Evolutionary conservation across 2,113 vertebrate species (phyloP).

Genomic region (Opisthocomus hoazin): DNA sequence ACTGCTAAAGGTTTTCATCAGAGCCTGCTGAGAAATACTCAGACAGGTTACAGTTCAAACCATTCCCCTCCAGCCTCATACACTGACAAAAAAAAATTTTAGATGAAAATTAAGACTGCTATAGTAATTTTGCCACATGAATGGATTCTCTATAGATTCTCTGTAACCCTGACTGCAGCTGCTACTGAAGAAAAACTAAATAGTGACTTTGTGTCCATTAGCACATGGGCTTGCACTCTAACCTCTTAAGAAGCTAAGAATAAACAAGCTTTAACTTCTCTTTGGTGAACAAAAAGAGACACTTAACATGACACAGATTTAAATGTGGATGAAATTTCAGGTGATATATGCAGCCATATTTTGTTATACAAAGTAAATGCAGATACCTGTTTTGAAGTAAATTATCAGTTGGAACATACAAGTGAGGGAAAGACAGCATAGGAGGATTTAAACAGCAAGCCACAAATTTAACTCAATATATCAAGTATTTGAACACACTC

Average conservation of each 20-base stretch:
- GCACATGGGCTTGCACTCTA: not conserved
- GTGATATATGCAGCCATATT: not conserved
- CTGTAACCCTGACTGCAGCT: not conserved
- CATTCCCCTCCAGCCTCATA: not conserved
- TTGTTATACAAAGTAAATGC: not conserved
- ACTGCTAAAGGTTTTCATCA: not conserved
- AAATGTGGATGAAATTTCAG: not conserved
- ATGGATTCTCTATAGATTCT: not conserved
- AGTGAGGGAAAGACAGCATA: not conserved
- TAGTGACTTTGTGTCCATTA: not conserved
- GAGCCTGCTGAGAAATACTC: not conserved
- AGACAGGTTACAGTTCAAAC: not conserved
- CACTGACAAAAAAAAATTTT: not conserved
- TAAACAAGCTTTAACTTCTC: not conserved
- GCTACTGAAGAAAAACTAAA: not conserved
- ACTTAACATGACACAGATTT: not conserved
- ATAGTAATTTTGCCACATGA: not conserved
- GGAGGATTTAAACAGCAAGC: not conserved
- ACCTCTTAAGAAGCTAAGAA: not conserved
- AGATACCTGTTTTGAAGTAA: not conserved
- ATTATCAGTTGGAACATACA: not conserved
- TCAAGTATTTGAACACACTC: not conserved
- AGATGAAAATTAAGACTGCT: not conserved
- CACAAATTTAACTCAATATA: not conserved
- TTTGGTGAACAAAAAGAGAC: not conserved